phyloP scores from a whole-genome alignment of 1,140 invertebrate genomes.

The Druon quercuslanigerum region DNA sequence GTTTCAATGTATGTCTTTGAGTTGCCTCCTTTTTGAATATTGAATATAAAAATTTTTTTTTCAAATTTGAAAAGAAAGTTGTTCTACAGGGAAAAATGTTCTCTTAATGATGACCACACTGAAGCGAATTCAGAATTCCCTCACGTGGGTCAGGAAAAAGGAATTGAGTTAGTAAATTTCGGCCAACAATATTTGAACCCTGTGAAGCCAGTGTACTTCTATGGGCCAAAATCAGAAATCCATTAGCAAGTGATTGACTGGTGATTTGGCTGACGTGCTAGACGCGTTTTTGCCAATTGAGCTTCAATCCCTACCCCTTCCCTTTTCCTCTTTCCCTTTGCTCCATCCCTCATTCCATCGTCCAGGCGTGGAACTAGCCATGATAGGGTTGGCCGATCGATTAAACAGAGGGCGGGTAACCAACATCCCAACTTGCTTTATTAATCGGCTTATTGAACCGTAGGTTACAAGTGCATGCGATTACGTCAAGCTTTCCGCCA shows the following conservation, averaged over 20 bases:
- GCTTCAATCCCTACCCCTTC: slow-evolving; percentile 9
- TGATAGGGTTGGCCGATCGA: slow-evolving; percentile 24
- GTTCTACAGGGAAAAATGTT: too few relatives aligned
- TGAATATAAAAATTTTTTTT: too few relatives aligned
- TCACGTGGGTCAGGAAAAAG: background rate
- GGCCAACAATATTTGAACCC: slow-evolving; percentile 7
- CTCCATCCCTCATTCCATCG: slow-evolving; percentile 3
- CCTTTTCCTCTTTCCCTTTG: background rate
- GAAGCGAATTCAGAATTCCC: background rate
- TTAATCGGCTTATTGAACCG: slow-evolving; percentile 31
- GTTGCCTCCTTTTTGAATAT: too few relatives aligned
- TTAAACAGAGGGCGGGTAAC: slow-evolving; percentile 31
- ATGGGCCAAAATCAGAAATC: slow-evolving; percentile 23
- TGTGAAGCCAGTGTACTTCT: background rate
- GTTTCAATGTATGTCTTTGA: too few relatives aligned
- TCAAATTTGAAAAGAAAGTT: too few relatives aligned
- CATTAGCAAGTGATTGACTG: slow-evolving; percentile 25
- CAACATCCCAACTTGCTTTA: slow-evolving; percentile 28
- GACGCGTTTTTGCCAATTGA: slow-evolving; percentile 31
- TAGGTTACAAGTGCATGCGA: slow-evolving; percentile 30
- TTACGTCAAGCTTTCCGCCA: slow-evolving; percentile 26
- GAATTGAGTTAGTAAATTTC: slow-evolving; percentile 15
- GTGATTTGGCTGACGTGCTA: slow-evolving; percentile 24
- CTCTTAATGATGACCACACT: background rate
- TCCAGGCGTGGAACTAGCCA: slow-evolving; percentile 29